Evolutionary conservation across 2,888 invertebrate species (phyloP).

Genomic region (Thumatha senex): DNA sequence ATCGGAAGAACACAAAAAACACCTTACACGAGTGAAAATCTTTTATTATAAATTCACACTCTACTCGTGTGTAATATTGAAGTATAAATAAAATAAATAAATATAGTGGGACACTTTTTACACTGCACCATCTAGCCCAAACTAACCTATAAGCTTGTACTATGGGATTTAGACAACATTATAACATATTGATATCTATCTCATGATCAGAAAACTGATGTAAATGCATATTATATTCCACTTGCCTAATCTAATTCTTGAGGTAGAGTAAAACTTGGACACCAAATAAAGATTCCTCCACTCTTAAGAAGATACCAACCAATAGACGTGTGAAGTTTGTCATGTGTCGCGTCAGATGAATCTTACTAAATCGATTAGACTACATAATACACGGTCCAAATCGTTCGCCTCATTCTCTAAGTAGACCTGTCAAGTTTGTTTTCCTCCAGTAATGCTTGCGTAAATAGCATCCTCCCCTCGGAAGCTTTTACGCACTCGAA

Average conservation of each 20-base stretch:
- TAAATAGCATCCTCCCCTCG: conserved; percentile 59
- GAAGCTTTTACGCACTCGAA: conserved; percentile 44
- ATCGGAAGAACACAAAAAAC: no score
- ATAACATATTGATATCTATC: no score
- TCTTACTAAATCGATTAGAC: conserved; percentile 26
- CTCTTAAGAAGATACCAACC: conserved; percentile 47
- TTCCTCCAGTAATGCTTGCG: conserved; percentile 68
- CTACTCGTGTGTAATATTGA: no score
- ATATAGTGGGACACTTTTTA: no score
- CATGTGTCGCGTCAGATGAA: conserved; percentile 48
- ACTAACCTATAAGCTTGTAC: no score
- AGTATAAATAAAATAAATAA: no score
- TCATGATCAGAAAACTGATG: no score
- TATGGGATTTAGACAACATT: no score
- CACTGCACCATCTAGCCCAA: no score
- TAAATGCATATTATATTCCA: neutral
- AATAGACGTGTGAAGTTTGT: conserved; percentile 54
- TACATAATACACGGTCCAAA: conserved; percentile 25
- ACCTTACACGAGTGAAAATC: no score
- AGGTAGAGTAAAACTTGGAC: neutral
- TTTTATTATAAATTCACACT: no score
- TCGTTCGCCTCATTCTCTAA: conserved; percentile 39
- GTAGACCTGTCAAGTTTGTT: conserved; percentile 64
- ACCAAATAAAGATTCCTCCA: conserved; percentile 6
- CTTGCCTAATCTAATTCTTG: neutral